A percentile compares a stretch with the other conserved stretches of the same genome.
Conservation (phyloP, 2,797 vertebrate genomes). For the Notamacropus eugenii region DNA sequence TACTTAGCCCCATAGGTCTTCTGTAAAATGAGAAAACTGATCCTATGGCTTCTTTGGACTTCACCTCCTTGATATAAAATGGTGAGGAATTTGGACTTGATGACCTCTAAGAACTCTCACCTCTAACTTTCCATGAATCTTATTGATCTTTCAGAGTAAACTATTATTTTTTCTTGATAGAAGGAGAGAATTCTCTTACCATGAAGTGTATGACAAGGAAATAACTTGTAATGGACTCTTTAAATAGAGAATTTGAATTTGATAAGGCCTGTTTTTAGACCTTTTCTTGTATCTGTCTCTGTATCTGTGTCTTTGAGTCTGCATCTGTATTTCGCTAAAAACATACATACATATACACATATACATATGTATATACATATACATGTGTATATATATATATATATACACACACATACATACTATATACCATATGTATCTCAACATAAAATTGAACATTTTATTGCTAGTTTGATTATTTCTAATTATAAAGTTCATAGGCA, state of each 20-base stretch:
- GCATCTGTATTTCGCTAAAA: no score
- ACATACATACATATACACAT: no score
- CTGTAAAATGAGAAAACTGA: neutral
- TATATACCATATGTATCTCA: neutral
- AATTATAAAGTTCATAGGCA: neutral
- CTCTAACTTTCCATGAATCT: neutral
- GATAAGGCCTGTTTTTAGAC: neutral
- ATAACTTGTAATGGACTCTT: neutral
- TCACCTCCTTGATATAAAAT: neutral
- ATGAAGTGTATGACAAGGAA: neutral
- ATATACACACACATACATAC: no score
- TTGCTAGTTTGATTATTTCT: neutral
- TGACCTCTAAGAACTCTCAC: neutral
- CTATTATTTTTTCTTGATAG: neutral
- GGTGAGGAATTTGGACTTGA: neutral
- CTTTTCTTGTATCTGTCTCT: neutral
- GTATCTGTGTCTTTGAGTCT: neutral
- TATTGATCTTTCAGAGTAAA: neutral
- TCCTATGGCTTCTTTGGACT: neutral
- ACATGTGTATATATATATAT: no score
- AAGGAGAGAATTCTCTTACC: neutral
- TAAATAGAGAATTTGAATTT: neutral
- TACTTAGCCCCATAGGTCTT: neutral
- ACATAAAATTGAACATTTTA: neutral
- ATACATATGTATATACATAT: no score